These are phyloP conservation scores for Xenopus borealis DNA, from an alignment of 2,113 vertebrate genomes.

Conservation along the genomic window DNA sequence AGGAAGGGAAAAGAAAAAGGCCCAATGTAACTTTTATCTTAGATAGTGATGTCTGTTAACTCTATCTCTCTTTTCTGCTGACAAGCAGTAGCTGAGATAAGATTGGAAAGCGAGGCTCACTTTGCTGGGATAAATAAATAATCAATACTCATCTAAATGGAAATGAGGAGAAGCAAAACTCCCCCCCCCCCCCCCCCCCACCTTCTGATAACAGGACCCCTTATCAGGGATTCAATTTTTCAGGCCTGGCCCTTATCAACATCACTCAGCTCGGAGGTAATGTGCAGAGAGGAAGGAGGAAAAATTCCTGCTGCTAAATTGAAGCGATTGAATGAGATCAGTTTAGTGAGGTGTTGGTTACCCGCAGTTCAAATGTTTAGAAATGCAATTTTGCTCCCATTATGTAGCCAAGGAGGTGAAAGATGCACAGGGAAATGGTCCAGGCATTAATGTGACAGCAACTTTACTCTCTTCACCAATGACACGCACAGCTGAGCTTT, in stretches of 20 bases:
- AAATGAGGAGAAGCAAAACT: slow-evolving; percentile 94
- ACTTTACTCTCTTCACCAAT: slow-evolving; percentile 23
- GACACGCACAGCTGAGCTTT: background rate
- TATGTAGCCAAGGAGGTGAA: slow-evolving; percentile 64
- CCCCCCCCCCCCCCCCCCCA: slow-evolving; percentile 16
- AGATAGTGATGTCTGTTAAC: slow-evolving; percentile 90
- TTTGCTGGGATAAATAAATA: slow-evolving; percentile 99
- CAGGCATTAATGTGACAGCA: slow-evolving; percentile 36
- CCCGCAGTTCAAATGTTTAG: slow-evolving; percentile 74
- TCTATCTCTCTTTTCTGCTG: slow-evolving; percentile 98
- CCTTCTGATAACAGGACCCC: slow-evolving; percentile 97
- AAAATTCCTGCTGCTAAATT: slow-evolving; percentile 79
- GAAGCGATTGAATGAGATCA: slow-evolving; percentile 96
- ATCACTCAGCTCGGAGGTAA: slow-evolving; percentile 95
- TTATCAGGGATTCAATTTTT: slow-evolving; percentile 99
- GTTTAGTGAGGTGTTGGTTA: slow-evolving; percentile 78
- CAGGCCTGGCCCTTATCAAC: slow-evolving; percentile 99
- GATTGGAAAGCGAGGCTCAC: slow-evolving; percentile 99
- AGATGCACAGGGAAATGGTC: slow-evolving; percentile 32
- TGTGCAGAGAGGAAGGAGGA: slow-evolving; percentile 66
- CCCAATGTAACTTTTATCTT: slow-evolving; percentile 96
- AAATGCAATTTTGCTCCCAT: slow-evolving; percentile 81
- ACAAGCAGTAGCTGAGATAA: slow-evolving; percentile 98
- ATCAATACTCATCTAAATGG: slow-evolving; percentile 99
- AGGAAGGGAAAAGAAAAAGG: slow-evolving; percentile 81